Base-by-base conservation (phyloP, 2,113 vertebrate genomes). In the Vombatus ursinus region DNA sequence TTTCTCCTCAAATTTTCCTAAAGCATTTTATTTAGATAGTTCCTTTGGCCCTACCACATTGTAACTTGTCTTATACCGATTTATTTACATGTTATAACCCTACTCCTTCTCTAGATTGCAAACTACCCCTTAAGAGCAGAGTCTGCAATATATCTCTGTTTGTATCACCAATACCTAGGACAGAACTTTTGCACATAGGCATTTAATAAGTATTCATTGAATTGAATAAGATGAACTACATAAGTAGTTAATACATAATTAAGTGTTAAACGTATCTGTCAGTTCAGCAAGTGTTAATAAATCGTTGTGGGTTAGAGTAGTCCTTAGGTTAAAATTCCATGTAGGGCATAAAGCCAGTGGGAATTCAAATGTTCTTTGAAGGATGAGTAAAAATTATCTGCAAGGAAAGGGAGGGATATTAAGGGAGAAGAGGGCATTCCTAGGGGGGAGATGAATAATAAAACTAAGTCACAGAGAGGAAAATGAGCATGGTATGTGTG, bases 251-350 rank as follows among this genome's bases (percentile, higher is more conserved):
- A 84, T 84, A 6, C 16, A 84, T 84, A 22, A n/a, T 28, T 52
- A 47, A 48, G 0, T 68, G 44, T 51, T 48, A 47, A 90, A 9
- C 49, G n/a, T n/a, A 84, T 84, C 6, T 84, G 44, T 22, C 37
- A 44, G 16, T 84, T 84, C 37, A 84, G 1, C 0, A 0, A 47
- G 11, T 11, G 0, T 84, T 49, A 25, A 1, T 50, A 95, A 0
- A 1, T 50, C 7, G 5, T 2, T 49, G 0, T n/a, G 50, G 50
- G 50, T 57, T 24, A 61, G 89, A 23, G 57, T 61, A 24, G 4
- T 77, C 37, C 68, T 84, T 84, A 23, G 52, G 23, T 92, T 47
- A 77, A 0, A 3, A 84, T 84, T 44, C 16, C 68, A 84, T 84
- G 68, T 44, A 84, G 68, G 37, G 19, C 12, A 28, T n/a, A 50